Percentiles rank a stretch among this genome's conserved stretches.
phyloP scores from a whole-genome alignment of 2,888 invertebrate genomes.

The Hyles lineata region DNA sequence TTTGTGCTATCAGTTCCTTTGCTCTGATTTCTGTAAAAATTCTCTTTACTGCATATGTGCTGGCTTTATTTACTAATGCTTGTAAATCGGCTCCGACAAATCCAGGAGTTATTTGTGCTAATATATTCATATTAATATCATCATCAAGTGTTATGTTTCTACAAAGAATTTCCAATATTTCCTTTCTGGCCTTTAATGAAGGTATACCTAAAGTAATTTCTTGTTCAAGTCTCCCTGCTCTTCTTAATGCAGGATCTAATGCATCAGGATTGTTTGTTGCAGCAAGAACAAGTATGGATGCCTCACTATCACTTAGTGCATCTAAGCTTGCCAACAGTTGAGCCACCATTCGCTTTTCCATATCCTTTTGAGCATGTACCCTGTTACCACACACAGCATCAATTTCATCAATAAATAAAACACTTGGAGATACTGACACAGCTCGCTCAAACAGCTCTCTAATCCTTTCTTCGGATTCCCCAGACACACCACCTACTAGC shows the following conservation, averaged over 20 bases:
- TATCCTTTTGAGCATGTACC: conserved; percentile 95
- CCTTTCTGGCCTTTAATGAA: conserved; percentile 90
- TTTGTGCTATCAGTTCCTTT: conserved; percentile 46
- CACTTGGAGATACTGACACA: conserved; percentile 89
- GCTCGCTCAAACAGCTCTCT: conserved; percentile 96
- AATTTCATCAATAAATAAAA: conserved; percentile 98
- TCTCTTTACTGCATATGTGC: conserved; percentile 92
- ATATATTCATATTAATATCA: conserved; percentile 88
- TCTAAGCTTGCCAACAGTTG: conserved; percentile 96
- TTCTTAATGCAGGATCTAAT: conserved; percentile 95
- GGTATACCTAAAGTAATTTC: conserved; percentile 98
- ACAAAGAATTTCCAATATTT: conserved; percentile 91
- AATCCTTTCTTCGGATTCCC: conserved; percentile 97
- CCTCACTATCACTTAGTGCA: conserved; percentile 85
- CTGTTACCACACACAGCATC: conserved; percentile 97
- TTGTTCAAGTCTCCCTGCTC: conserved; percentile 96
- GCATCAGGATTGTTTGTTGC: conserved; percentile 97
- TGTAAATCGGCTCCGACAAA: conserved; percentile 98
- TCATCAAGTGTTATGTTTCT: conserved; percentile 87
- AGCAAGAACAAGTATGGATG: conserved; percentile 93
- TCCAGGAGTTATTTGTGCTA: conserved; percentile 96
- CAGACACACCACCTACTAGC: conserved; percentile 96
- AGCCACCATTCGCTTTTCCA: conserved; percentile 98
- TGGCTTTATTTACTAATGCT: conserved; percentile 94
- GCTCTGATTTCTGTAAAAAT: conserved; percentile 71